Percentiles rank a stretch among this genome's conserved stretches.
Conservation (phyloP, 2,888 invertebrate species). For the Drosophila anomalata region DNA sequence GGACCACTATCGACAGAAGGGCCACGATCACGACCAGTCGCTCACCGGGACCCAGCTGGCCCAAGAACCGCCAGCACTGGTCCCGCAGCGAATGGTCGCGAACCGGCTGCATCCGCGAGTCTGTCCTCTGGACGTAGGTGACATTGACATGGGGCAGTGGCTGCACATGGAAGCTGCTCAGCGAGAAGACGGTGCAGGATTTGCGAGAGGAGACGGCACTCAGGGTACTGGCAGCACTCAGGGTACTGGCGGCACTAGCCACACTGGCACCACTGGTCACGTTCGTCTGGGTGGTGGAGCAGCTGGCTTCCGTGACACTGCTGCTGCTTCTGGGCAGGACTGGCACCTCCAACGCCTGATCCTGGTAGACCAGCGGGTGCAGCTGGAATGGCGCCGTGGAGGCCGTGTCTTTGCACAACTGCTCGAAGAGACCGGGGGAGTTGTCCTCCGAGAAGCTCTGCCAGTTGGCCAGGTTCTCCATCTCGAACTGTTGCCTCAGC, state of each 20-base stretch:
- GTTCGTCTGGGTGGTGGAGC: slow-evolving; percentile 9
- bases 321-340: slow-evolving; percentile 5
- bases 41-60: slow-evolving; percentile 57
- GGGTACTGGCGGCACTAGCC: neutral
- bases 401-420: slow-evolving; percentile 67
- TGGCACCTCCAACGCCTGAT: neutral
- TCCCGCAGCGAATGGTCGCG: slow-evolving; percentile 67
- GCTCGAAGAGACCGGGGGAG: slow-evolving; percentile 64
- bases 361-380: slow-evolving; percentile 54
- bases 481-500: slow-evolving; percentile 35
- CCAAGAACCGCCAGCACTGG: slow-evolving; percentile 54
- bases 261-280: slow-evolving; percentile 8
- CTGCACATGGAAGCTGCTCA: slow-evolving; percentile 31
- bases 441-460: slow-evolving; percentile 5
- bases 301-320: neutral
- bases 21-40: slow-evolving; percentile 47
- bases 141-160: slow-evolving; percentile 46
- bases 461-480: slow-evolving; percentile 27
- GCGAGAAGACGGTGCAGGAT: slow-evolving; percentile 43
- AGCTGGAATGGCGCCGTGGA: slow-evolving; percentile 80
- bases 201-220: slow-evolving; percentile 34
- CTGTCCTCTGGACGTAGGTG: slow-evolving; percentile 29
- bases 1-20: slow-evolving; percentile 26
- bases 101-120: slow-evolving; percentile 38
- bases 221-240: slow-evolving; percentile 24